Evolutionary conservation across 2,113 vertebrate genomes (phyloP), one percentile per base, ranked within the genome.

Genomic region (Piprites chloris): DNA sequence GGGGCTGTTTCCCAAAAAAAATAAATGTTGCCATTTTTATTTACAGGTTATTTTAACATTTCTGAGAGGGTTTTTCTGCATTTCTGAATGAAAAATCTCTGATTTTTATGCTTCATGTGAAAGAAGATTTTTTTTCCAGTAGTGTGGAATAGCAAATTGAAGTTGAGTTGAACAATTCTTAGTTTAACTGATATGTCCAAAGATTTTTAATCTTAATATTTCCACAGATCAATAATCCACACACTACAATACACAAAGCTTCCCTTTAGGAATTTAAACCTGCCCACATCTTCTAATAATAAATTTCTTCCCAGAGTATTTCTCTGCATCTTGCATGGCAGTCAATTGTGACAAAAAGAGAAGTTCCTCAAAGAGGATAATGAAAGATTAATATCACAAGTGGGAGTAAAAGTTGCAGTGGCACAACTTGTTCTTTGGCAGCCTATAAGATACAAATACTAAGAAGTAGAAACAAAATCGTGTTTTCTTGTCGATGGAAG

Each of bases 231-330:
- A 92, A 33, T 73, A 83, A 61, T 58, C 58, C 28, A 49, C 37
- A 61, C 24, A 72, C 28, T 78, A 20, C n/a, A 56, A 28, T 33
- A 44, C n/a, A 53, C 8, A 56, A 50, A 12, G 24, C 4, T 82
- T 91, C 42, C 66, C 62, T 89, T 62, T 27, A 81, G 91, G 17
- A 66, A 78, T 92, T 90, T 79, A 94, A 93, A 91, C 37, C 58
- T 78, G 23, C 28, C 59, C 42, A 65, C 37, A 28, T n/a, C 55
- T 85, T 71, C 93, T 75, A 68, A 85, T 41, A 66, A 71, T 66
- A 69, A 79, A 79, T 42, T 67, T 92, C 42, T 77, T 95, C 47
- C 47, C 69, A 85, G 49, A 81, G 23, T 50, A 72, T 88, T 93
- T 86, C 68, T 86, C 47, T 73, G 24, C 68, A 80, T 37, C 59